Evolutionary conservation across 2,797 vertebrate genomes (phyloP).

Genomic region (Myripristis murdjan): DNA sequence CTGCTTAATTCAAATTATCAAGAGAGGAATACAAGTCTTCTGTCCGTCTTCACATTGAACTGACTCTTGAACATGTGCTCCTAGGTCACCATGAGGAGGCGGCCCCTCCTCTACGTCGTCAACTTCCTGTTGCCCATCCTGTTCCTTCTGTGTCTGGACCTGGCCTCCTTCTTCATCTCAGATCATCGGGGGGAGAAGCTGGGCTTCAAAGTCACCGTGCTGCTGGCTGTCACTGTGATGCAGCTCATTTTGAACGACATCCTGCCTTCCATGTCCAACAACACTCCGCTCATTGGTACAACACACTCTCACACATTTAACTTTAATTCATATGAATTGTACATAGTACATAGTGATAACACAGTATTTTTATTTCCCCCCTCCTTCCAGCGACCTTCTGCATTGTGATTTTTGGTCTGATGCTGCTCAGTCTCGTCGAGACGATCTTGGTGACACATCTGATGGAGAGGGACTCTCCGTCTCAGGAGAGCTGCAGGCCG

Average conservation of each 20-base stretch:
- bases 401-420: slow-evolving; percentile 86
- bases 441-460: slow-evolving; percentile 83
- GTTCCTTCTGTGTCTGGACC: slow-evolving; percentile 86
- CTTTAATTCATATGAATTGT: too few relatives aligned
- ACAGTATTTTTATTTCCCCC: too few relatives aligned
- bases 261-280: slow-evolving; percentile 87
- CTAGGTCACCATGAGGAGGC: slow-evolving; percentile 85
- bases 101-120: slow-evolving; percentile 84
- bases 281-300: slow-evolving; percentile 87
- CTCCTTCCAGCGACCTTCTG: slow-evolving; percentile 84
- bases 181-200: slow-evolving; percentile 85
- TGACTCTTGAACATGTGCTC: slow-evolving; percentile 14
- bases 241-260: slow-evolving; percentile 90
- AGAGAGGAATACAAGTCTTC: too few relatives aligned
- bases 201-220: slow-evolving; percentile 88
- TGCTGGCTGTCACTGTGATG: slow-evolving; percentile 88
- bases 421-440: slow-evolving; percentile 86
- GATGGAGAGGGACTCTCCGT: slow-evolving; percentile 59
- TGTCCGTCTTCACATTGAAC: too few relatives aligned
- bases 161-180: slow-evolving; percentile 85
- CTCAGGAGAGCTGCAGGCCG: neutral
- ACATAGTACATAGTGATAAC: too few relatives aligned
- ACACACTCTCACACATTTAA: too few relatives aligned
- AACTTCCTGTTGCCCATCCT: slow-evolving; percentile 88
- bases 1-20: too few relatives aligned